Conservation (phyloP, 2,888 invertebrate genomes). For the Hedya salicella region DNA sequence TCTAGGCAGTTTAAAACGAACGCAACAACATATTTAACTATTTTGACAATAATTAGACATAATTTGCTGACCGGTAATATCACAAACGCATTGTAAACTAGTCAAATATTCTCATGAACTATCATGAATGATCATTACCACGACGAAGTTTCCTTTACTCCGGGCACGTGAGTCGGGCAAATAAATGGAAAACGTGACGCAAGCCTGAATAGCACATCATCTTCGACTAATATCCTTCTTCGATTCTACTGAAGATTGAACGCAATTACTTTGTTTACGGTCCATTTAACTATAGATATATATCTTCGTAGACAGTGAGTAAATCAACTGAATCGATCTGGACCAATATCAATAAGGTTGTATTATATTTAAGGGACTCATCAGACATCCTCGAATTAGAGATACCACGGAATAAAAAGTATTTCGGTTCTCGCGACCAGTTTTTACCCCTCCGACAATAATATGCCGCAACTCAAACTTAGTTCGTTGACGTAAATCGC, state of each 20-base stretch:
- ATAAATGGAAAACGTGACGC: slow-evolving; percentile 23
- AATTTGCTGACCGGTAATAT: slow-evolving; percentile 24
- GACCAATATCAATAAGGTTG: background rate
- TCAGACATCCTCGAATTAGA: too few relatives aligned
- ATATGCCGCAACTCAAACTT: background rate
- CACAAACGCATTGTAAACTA: slow-evolving; percentile 7
- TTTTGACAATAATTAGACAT: slow-evolving; percentile 10
- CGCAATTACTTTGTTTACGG: slow-evolving; percentile 14
- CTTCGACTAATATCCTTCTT: background rate
- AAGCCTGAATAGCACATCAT: slow-evolving; percentile 1
- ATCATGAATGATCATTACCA: slow-evolving; percentile 28
- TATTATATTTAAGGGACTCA: background rate
- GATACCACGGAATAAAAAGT: too few relatives aligned
- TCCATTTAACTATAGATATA: background rate
- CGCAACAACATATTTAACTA: slow-evolving; percentile 9
- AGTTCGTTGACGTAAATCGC: background rate
- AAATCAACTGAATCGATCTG: background rate
- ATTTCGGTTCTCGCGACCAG: too few relatives aligned
- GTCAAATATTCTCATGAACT: slow-evolving; percentile 13
- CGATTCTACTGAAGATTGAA: slow-evolving; percentile 1
- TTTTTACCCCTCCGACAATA: background rate
- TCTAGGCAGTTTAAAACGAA: slow-evolving; percentile 14
- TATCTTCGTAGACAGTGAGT: background rate
- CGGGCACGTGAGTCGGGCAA: slow-evolving; percentile 27
- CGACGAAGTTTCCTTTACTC: slow-evolving; percentile 16